Percentiles rank a stretch among this genome's conserved stretches.
Evolutionary conservation across 1,140 invertebrate species (phyloP).

Genomic region (Drosophila nebulosa): DNA sequence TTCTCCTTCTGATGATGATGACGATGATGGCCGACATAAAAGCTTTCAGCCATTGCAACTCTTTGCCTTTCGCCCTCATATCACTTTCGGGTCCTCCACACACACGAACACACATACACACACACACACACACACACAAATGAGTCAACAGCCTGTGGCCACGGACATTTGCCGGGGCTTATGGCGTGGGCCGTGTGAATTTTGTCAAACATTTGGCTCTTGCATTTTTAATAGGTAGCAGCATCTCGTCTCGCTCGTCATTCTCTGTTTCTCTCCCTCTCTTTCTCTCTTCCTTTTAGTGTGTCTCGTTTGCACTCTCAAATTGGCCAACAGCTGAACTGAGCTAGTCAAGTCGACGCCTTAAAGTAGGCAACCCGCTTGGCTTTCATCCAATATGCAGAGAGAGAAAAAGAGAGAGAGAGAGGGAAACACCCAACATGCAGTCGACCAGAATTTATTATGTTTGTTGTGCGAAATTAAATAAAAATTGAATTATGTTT

Average conservation of each 20-base stretch:
- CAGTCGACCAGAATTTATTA: conserved; percentile 73
- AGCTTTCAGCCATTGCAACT: conserved; percentile 22
- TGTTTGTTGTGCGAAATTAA: conserved; percentile 75
- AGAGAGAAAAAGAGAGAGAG: neutral
- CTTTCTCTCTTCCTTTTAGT: neutral
- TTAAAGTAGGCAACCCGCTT: conserved; percentile 42
- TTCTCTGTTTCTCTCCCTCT: neutral
- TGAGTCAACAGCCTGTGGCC: conserved; percentile 68
- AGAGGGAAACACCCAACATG: conserved; percentile 5
- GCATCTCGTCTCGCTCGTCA: neutral
- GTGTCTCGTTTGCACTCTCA: neutral
- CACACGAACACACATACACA: neutral
- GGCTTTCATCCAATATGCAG: conserved; percentile 33
- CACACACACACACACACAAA: conserved; percentile 32
- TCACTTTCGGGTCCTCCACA: conserved; percentile 23
- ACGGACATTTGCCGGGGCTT: conserved; percentile 28
- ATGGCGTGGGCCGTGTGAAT: conserved; percentile 28
- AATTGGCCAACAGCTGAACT: conserved; percentile 35
- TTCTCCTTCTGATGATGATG: neutral
- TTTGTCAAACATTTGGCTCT: conserved; percentile 6
- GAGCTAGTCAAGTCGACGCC: conserved; percentile 37
- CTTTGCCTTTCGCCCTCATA: conserved; percentile 48
- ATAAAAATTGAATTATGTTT: conserved; percentile 79
- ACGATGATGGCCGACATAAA: conserved; percentile 8
- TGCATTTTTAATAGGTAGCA: neutral